Evolutionary conservation across 2,113 vertebrate genomes (phyloP).

Genomic region (Gyps fulvus): DNA sequence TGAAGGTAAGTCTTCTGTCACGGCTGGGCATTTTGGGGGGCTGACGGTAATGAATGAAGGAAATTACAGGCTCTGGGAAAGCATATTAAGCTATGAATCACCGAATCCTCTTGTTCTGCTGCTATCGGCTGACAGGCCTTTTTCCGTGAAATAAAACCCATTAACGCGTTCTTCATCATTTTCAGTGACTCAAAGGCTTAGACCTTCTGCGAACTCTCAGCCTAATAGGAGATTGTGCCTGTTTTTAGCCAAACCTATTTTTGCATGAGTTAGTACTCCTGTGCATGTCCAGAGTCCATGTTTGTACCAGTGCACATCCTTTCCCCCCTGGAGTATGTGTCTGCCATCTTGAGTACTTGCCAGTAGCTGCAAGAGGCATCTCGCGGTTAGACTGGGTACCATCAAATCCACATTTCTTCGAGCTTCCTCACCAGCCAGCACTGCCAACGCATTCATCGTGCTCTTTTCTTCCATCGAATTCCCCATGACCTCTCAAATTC

Average conservation of each 20-base stretch:
- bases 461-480: neutral
- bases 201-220: neutral
- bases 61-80: neutral
- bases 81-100: conserved; percentile 8
- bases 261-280: neutral
- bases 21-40: neutral
- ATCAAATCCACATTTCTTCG: neutral
- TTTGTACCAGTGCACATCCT: neutral
- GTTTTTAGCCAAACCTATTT: neutral
- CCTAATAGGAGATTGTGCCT: neutral
- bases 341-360: neutral
- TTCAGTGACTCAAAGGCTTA: conserved; percentile 12
- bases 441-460: neutral
- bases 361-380: neutral
- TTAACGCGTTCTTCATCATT: neutral
- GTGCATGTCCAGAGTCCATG: neutral
- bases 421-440: neutral
- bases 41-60: neutral
- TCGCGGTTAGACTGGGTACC: accelerated
- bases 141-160: neutral
- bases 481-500: neutral
- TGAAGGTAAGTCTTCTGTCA: neutral
- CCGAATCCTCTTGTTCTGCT: neutral
- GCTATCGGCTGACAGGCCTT: neutral
- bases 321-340: neutral